phyloP scores from a whole-genome alignment of 92 coral and sea anemone genomes.

The Phenganax marumi region DNA sequence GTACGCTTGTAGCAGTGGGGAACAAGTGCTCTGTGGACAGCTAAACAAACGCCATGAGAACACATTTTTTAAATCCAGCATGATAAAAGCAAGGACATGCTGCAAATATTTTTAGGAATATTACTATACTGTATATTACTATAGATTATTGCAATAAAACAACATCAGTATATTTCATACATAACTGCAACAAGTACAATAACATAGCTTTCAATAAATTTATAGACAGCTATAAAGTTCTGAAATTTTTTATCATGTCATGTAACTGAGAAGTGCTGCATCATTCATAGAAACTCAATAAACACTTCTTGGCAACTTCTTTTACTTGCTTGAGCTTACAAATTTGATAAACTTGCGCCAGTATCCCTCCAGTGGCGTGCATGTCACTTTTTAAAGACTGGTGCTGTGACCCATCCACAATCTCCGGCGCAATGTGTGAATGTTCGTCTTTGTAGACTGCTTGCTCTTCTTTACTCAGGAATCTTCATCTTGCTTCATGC shows the following conservation, averaged over 20 bases:
- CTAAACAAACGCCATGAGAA: no score
- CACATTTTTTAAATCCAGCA: no score
- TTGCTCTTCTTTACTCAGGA: slow-evolving; percentile 33
- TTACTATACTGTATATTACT: no score
- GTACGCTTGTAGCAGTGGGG: no score
- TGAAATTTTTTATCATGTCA: neutral
- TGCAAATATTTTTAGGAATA: no score
- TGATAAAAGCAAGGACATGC: no score
- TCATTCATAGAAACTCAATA: slow-evolving; percentile 33
- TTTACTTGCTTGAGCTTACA: slow-evolving; percentile 41
- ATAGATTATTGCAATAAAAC: no score
- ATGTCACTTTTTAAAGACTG: slow-evolving; percentile 45
- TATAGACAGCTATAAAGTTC: no score
- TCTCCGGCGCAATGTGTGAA: slow-evolving; percentile 56
- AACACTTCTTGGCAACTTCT: slow-evolving; percentile 53
- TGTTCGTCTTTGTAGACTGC: slow-evolving; percentile 39
- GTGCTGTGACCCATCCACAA: slow-evolving; percentile 41
- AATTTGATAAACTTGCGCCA: slow-evolving; percentile 29
- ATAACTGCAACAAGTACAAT: no score
- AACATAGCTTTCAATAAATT: no score
- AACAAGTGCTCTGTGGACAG: no score
- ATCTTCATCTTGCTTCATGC: slow-evolving; percentile 27
- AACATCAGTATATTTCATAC: no score
- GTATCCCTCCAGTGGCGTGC: slow-evolving; percentile 37
- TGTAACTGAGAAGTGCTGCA: slow-evolving; percentile 54